Conservation (phyloP, 2,888 invertebrate genomes). For the Troides oblongomaculatus region DNA sequence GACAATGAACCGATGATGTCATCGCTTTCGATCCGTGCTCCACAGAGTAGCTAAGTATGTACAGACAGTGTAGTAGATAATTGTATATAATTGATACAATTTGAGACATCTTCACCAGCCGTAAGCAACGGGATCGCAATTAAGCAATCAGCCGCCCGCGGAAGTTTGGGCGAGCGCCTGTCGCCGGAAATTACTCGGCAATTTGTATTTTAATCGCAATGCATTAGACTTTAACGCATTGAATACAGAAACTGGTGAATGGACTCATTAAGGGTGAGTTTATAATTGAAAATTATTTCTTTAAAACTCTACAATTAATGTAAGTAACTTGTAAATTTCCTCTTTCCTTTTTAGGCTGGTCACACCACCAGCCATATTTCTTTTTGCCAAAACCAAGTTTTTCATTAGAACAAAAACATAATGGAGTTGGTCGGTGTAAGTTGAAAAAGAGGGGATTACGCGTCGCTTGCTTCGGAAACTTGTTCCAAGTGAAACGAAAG, state of each 20-base stretch:
- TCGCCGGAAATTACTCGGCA: conserved; percentile 14
- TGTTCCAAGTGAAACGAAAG: conserved; percentile 2
- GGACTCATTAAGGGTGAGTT: too few species aligned
- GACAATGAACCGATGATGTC: too few species aligned
- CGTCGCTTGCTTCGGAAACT: conserved; percentile 16
- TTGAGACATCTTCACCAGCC: conserved; percentile 13
- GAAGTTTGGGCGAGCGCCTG: conserved; percentile 16
- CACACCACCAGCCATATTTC: too few species aligned
- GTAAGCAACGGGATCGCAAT: conserved; percentile 8
- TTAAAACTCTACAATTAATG: too few species aligned
- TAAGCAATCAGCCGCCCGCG: conserved; percentile 13
- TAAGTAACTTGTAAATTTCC: too few species aligned
- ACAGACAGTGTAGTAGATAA: too few species aligned
- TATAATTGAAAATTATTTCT: too few species aligned
- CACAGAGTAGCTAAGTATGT: too few species aligned
- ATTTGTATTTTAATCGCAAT: conserved; percentile 23
- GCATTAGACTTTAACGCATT: conserved; percentile 9
- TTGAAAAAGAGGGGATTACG: conserved; percentile 19
- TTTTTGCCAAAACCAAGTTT: conserved; percentile 5
- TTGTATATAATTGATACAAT: conserved; percentile 12
- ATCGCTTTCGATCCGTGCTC: too few species aligned
- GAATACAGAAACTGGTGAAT: neutral
- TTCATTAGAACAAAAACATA: conserved; percentile 7
- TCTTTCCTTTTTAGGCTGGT: too few species aligned
- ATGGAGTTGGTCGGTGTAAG: conserved; percentile 11